phyloP scores from a whole-genome alignment of 2,797 vertebrate species.

The Naso thynnoides region DNA sequence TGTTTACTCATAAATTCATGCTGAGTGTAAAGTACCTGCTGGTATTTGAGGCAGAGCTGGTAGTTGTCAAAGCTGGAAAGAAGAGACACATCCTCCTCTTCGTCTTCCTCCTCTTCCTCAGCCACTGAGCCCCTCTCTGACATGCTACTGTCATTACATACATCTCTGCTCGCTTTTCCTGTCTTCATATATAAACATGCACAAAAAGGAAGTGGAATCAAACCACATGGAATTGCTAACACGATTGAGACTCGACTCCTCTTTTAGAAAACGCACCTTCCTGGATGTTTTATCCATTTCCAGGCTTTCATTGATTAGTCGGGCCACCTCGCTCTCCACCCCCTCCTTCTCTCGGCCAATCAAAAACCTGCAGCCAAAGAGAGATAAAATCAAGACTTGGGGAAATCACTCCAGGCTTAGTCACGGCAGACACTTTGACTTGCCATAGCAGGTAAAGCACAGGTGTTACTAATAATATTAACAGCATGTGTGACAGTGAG shows the following conservation, averaged over 20 bases:
- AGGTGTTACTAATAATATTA: background rate
- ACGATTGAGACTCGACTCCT: constrained; percentile 13
- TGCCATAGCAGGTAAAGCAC: constrained; percentile 6
- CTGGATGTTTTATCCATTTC: constrained; percentile 85
- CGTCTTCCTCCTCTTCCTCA: constrained; percentile 54
- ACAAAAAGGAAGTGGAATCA: background rate
- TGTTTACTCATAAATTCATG: too few relatives aligned
- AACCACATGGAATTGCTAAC: background rate
- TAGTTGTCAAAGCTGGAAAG: constrained; percentile 70
- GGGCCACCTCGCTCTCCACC: constrained; percentile 92
- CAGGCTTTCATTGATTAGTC: constrained; percentile 92
- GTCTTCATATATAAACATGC: constrained; percentile 38
- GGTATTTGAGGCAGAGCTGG: constrained; percentile 79
- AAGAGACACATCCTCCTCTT: constrained; percentile 62
- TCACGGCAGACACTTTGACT: background rate
- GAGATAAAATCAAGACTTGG: constrained; percentile 17
- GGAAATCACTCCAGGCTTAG: background rate
- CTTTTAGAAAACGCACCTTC: constrained; percentile 68
- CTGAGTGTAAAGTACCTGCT: constrained; percentile 69
- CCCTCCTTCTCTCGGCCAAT: constrained; percentile 94
- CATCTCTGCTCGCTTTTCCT: constrained; percentile 21
- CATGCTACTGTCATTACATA: constrained; percentile 27
- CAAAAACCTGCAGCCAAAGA: constrained; percentile 86
- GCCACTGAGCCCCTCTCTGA: constrained; percentile 46
- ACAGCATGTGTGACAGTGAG: background rate